phyloP scores from a whole-genome alignment of 2,113 vertebrate species.

The Rallus limicola region DNA sequence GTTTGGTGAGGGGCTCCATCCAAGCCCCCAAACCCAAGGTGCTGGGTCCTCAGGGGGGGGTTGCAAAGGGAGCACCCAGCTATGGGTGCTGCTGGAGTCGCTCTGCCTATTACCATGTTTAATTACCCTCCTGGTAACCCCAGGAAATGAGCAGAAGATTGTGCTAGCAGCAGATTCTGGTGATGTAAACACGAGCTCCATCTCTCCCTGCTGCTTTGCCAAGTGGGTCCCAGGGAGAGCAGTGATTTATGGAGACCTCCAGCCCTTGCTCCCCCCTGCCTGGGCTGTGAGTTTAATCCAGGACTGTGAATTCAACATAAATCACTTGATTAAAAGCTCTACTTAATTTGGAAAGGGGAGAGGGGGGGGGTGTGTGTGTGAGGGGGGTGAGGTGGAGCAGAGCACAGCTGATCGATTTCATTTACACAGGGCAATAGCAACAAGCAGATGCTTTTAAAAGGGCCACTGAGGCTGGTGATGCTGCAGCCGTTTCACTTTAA shows the following conservation, averaged over 20 bases:
- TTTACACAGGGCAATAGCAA: conserved; percentile 30
- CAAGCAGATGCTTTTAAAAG: conserved; percentile 9
- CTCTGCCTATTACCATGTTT: conserved; percentile 78
- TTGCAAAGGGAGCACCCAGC: background rate
- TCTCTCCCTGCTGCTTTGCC: background rate
- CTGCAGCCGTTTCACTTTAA: background rate
- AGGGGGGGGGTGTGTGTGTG: background rate
- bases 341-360: conserved; percentile 37
- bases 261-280: background rate
- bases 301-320: background rate
- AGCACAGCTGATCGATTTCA: conserved; percentile 51
- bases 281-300: background rate
- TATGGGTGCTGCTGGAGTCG: conserved; percentile 5
- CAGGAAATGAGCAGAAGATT: conserved; percentile 55
- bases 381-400: background rate
- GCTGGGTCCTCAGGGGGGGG: accelerated
- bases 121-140: conserved; percentile 74
- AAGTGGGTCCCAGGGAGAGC: conserved; percentile 20
- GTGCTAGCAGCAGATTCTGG: conserved; percentile 30
- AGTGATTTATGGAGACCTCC: conserved; percentile 5
- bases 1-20: background rate
- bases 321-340: conserved; percentile 69
- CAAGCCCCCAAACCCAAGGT: accelerated
- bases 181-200: conserved; percentile 68
- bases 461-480: background rate